These are phyloP conservation scores for Serranochromis macrocephalus DNA, from an alignment of 2,113 vertebrate species.

Conservation along the genomic window DNA sequence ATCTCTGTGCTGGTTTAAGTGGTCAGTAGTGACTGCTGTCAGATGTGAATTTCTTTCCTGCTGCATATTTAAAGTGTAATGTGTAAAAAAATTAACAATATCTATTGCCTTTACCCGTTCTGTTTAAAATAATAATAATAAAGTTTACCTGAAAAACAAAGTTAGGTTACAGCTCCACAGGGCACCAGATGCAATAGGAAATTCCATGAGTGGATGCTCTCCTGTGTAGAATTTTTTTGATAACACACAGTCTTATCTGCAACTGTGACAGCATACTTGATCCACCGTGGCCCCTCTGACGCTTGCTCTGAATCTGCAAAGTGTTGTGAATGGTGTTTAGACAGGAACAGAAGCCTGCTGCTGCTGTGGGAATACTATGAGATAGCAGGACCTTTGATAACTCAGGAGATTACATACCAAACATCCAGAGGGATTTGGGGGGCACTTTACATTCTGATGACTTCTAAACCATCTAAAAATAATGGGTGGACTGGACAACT, in stretches of 20 bases:
- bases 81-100: background rate
- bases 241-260: constrained; percentile 45
- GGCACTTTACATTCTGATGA: background rate
- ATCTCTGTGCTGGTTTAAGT: background rate
- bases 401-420: background rate
- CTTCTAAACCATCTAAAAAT: background rate
- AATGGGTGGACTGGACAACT: background rate
- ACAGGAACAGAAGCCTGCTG: constrained; percentile 21
- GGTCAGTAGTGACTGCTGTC: background rate
- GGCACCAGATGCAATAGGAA: background rate
- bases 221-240: background rate
- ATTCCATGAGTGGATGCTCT: background rate
- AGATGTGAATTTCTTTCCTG: background rate
- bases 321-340: constrained; percentile 23
- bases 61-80: background rate
- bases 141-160: background rate
- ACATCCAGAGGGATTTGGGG: background rate
- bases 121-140: background rate
- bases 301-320: constrained; percentile 10
- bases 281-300: constrained; percentile 11
- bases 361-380: constrained; percentile 3
- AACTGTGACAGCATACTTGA: constrained; percentile 38
- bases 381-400: constrained; percentile 34
- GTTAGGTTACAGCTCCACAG: background rate
- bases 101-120: background rate